Evolutionary conservation across 2,888 invertebrate species (phyloP).

Genomic region (Biston betularia): DNA sequence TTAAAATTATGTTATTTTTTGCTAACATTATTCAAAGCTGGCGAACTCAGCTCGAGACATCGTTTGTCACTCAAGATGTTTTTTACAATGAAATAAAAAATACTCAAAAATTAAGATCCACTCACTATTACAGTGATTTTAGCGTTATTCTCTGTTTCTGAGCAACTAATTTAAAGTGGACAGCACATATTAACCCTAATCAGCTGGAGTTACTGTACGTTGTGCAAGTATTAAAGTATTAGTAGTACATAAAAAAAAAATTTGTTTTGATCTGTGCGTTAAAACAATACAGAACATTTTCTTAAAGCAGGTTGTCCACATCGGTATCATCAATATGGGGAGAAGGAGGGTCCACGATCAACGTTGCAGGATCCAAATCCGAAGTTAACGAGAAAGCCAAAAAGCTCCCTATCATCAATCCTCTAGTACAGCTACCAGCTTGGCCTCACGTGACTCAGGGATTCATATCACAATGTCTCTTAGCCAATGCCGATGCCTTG

Average conservation of each 20-base stretch:
- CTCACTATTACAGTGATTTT: neutral
- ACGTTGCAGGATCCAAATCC: slow-evolving; percentile 57
- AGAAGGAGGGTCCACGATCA: slow-evolving; percentile 65
- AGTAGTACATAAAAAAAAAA: no score
- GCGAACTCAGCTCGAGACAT: slow-evolving; percentile 12
- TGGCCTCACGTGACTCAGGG: slow-evolving; percentile 95
- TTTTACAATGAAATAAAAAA: no score
- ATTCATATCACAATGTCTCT: slow-evolving; percentile 96
- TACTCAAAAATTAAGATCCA: neutral
- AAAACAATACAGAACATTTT: slow-evolving; percentile 22
- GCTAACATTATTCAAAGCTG: slow-evolving; percentile 34
- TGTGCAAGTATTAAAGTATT: no score
- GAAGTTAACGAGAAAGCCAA: slow-evolving; percentile 88
- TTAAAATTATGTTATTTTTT: slow-evolving; percentile 33
- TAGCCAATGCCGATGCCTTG: slow-evolving; percentile 98
- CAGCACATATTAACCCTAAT: neutral
- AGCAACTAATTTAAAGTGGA: neutral
- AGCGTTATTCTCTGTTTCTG: neutral
- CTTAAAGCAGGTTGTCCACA: slow-evolving; percentile 75
- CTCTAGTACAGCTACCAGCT: slow-evolving; percentile 93
- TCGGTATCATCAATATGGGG: slow-evolving; percentile 85
- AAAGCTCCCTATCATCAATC: slow-evolving; percentile 95
- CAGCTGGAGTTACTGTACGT: neutral
- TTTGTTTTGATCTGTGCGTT: neutral
- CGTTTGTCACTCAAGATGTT: slow-evolving; percentile 7